These are phyloP conservation scores for Muntiacus muntjak DNA, from an alignment of 2,113 vertebrate species.

Conservation along the genomic window DNA sequence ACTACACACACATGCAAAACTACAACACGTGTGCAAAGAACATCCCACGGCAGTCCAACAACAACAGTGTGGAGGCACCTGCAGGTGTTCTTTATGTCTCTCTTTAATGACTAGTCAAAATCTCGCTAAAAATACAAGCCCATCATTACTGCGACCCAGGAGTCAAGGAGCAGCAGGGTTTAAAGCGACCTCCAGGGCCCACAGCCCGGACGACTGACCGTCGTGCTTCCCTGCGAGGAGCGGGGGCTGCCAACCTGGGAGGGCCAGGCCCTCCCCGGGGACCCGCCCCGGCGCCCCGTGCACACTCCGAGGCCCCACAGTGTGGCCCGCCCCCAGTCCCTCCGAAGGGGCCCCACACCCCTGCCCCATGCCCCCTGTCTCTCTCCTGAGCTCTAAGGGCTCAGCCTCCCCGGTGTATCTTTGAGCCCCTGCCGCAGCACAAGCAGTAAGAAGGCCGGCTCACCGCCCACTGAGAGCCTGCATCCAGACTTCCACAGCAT, in stretches of 20 bases:
- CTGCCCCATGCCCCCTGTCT: background rate
- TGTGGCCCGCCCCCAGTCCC: too few relatives aligned
- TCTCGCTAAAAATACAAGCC: background rate
- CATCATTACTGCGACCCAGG: background rate
- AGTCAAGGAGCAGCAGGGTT: background rate
- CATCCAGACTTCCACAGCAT: background rate
- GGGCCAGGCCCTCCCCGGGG: background rate
- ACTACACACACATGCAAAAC: background rate
- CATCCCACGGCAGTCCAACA: background rate
- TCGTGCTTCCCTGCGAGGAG: background rate
- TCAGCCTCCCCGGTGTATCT: background rate
- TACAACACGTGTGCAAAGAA: background rate
- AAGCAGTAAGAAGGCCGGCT: background rate
- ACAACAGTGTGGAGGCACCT: background rate
- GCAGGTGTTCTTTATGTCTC: background rate
- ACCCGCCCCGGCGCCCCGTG: background rate
- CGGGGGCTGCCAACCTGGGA: rapidly evolving
- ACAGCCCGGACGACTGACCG: background rate
- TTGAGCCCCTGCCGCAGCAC: too few relatives aligned
- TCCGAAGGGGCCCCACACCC: background rate
- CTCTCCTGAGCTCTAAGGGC: background rate
- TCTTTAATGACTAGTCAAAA: background rate
- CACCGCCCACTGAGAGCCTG: background rate
- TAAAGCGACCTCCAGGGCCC: background rate
- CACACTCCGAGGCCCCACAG: background rate